Evolutionary conservation across 2,113 vertebrate species (phyloP).

Genomic region (Tyto alba): DNA sequence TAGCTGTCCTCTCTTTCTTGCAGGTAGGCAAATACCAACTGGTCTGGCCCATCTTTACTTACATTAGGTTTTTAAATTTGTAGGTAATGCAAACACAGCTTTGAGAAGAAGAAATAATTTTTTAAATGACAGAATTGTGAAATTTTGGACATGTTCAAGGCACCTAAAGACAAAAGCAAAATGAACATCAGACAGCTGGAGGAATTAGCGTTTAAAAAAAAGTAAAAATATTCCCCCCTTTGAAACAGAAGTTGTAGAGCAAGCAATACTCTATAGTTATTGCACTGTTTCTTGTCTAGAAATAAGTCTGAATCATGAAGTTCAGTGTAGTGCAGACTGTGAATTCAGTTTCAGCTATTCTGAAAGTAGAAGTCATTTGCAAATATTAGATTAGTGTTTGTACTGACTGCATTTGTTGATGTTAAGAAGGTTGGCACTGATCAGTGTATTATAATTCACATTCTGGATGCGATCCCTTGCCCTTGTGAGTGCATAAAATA

Average conservation of each 20-base stretch:
- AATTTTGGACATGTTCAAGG: neutral
- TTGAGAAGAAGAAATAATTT: neutral
- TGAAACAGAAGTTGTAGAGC: neutral
- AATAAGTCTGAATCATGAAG: neutral
- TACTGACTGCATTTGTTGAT: neutral
- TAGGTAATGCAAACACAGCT: neutral
- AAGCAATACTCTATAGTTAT: neutral
- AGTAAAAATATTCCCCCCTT: rapidly evolving
- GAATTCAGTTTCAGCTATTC: neutral
- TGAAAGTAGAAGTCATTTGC: neutral
- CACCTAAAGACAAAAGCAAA: neutral
- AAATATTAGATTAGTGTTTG: neutral
- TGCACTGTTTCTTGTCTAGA: neutral
- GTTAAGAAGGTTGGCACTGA: neutral
- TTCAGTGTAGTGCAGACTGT: neutral
- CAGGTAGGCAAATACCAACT: neutral
- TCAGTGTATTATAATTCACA: neutral
- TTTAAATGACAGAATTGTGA: neutral
- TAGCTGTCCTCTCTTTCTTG: neutral
- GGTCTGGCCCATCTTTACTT: neutral
- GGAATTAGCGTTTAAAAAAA: neutral
- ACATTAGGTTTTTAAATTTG: neutral
- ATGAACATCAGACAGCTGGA: neutral
- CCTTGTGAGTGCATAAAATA: neutral
- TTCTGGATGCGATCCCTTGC: neutral